Conservation (phyloP, 2,797 vertebrate species). For the Buceros bicornis region DNA sequence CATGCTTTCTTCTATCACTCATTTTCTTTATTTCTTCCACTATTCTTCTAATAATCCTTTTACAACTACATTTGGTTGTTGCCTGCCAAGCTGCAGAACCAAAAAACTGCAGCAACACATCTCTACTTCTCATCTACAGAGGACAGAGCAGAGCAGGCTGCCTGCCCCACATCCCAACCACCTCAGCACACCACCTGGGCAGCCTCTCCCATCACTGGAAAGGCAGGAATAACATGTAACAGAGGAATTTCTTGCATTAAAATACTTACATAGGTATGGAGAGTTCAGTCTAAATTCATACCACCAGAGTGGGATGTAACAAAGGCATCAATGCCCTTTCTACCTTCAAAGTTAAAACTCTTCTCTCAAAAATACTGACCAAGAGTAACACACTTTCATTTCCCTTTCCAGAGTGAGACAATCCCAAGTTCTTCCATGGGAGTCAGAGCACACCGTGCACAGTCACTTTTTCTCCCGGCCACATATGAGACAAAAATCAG, state of each 20-base stretch:
- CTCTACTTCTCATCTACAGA: not conserved
- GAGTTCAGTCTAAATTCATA: not conserved
- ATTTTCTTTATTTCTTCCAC: not conserved
- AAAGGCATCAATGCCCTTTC: not conserved
- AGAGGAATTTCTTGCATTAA: not conserved
- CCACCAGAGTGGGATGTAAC: not conserved
- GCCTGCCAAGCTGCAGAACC: not conserved
- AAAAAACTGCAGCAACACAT: not conserved
- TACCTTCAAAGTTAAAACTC: not conserved
- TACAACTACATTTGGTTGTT: not conserved
- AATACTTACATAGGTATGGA: fast-evolving
- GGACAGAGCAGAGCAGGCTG: not conserved
- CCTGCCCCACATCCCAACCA: not conserved
- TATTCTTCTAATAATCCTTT: not conserved
- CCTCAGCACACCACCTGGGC: not conserved
- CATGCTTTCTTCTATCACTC: not conserved
- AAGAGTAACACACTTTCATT: not conserved
- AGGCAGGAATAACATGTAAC: fast-evolving
- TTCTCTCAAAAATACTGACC: not conserved
- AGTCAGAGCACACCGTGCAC: not conserved
- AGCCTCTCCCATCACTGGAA: not conserved
- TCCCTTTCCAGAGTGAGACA: not conserved
- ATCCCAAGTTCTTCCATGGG: not conserved
- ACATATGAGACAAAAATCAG: not conserved
- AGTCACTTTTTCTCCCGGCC: fast-evolving